Percentiles rank a stretch among this genome's conserved stretches.
phyloP scores from a whole-genome alignment of 2,797 vertebrate species.

The Sphaeramia orbicularis region DNA sequence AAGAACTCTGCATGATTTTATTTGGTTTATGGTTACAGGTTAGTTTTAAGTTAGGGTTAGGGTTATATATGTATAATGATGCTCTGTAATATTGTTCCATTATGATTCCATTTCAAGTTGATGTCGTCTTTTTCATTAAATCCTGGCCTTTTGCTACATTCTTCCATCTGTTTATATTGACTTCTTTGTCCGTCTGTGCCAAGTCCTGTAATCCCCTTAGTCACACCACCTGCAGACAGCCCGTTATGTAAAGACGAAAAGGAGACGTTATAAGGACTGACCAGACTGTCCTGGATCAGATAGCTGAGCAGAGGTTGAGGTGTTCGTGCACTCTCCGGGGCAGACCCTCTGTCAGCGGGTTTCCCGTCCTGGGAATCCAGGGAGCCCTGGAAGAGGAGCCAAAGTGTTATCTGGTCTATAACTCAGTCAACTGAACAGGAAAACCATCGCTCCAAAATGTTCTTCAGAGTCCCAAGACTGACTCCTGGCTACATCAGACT shows the following conservation, averaged over 20 bases:
- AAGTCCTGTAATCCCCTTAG: constrained; percentile 78
- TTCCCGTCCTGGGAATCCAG: constrained; percentile 55
- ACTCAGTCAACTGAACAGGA: constrained; percentile 19
- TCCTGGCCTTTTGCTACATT: neutral
- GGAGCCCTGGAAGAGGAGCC: constrained; percentile 60
- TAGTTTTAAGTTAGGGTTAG: too few species aligned
- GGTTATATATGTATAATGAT: too few species aligned
- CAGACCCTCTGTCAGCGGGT: constrained; percentile 43
- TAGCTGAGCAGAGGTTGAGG: constrained; percentile 36
- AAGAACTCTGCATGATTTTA: too few species aligned
- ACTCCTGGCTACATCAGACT: constrained; percentile 80
- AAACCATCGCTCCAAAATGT: constrained; percentile 63
- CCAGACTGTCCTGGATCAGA: constrained; percentile 42
- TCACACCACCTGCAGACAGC: constrained; percentile 57
- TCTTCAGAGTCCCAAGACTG: constrained; percentile 74
- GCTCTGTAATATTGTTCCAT: too few species aligned
- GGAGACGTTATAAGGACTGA: constrained; percentile 63
- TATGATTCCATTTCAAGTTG: neutral
- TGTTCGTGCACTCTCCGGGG: constrained; percentile 10
- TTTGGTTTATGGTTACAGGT: too few species aligned
- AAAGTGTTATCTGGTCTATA: neutral
- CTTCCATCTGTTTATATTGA: constrained; percentile 30
- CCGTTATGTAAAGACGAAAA: constrained; percentile 67
- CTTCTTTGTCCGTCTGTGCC: constrained; percentile 48
- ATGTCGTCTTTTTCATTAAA: neutral